A percentile compares a stretch with the other conserved stretches of the same genome.
Conservation (phyloP, 2,113 vertebrate genomes). For the Hiodon alosoides region DNA sequence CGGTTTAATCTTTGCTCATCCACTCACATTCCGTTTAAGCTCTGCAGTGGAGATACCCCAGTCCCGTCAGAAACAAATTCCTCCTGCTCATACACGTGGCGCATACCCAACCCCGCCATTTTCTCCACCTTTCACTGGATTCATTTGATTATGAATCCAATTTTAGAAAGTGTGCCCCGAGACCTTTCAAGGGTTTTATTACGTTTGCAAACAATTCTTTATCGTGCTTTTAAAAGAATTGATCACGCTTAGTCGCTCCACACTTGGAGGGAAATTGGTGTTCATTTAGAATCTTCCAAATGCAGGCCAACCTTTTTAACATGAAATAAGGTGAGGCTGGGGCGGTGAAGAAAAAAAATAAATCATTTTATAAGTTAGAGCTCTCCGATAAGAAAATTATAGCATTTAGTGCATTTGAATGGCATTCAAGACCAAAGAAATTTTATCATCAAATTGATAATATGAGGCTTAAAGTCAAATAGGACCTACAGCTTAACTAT, state of each 20-base stretch:
- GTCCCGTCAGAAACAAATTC: too few relatives aligned
- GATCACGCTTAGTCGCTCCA: background rate
- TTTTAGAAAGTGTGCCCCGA: background rate
- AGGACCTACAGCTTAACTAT: slow-evolving; percentile 42
- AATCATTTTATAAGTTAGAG: slow-evolving; percentile 38
- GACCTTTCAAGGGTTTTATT: background rate
- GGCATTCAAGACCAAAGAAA: slow-evolving; percentile 49
- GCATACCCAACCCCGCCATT: too few relatives aligned
- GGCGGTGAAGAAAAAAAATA: background rate
- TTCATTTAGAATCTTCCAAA: slow-evolving; percentile 1
- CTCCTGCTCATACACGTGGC: too few relatives aligned
- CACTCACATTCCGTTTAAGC: too few relatives aligned
- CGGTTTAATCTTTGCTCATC: too few relatives aligned
- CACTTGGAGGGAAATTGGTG: slow-evolving; percentile 5
- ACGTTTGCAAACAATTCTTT: slow-evolving; percentile 28
- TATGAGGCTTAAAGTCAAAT: slow-evolving; percentile 42
- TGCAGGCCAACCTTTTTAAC: slow-evolving; percentile 6
- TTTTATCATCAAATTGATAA: slow-evolving; percentile 54
- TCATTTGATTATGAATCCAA: background rate
- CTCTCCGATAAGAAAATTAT: slow-evolving; percentile 38
- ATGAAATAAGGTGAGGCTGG: background rate
- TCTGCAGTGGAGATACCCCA: too few relatives aligned
- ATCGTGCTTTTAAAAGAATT: slow-evolving; percentile 32
- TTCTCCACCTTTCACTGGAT: background rate
- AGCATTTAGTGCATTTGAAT: slow-evolving; percentile 48